A percentile compares a stretch with the other conserved stretches of the same genome.
phyloP scores from a whole-genome alignment of 1,140 invertebrate genomes.

The Heterodera carotae region DNA sequence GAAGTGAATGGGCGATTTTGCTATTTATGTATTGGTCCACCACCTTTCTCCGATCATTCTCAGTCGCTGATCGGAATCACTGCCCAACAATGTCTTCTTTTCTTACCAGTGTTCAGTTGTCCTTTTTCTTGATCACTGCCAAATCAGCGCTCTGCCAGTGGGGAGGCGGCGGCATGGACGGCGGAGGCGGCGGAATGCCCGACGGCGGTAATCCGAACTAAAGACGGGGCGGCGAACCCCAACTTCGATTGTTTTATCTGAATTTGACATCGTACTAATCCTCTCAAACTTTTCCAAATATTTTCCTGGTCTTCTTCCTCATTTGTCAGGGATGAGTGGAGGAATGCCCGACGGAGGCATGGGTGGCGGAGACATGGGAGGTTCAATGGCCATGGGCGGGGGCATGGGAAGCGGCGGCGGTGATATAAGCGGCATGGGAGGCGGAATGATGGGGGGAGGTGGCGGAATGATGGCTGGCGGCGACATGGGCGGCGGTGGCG shows the following conservation, averaged over 20 bases:
- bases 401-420: conserved; percentile 19
- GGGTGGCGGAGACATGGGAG: conserved; percentile 12
- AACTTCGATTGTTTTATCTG: too few species aligned
- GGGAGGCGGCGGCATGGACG: background rate
- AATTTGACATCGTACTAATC: background rate
- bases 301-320: too few species aligned
- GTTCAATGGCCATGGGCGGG: conserved; percentile 23
- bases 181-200: conserved; percentile 1
- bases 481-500: conserved; percentile 6
- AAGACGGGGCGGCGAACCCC: too few species aligned
- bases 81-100: background rate
- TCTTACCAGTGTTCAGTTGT: background rate
- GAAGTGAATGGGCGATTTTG: background rate
- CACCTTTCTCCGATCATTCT: background rate
- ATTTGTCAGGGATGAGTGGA: background rate
- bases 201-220: background rate
- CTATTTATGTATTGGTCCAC: background rate
- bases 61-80: background rate
- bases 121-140: background rate
- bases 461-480: background rate
- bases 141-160: background rate
- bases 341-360: conserved; percentile 24
- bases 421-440: conserved; percentile 21
- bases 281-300: too few species aligned
- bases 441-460: conserved; percentile 18